Base-by-base conservation (phyloP, 1,140 invertebrate species). In the Hydropsyche tenuis region DNA sequence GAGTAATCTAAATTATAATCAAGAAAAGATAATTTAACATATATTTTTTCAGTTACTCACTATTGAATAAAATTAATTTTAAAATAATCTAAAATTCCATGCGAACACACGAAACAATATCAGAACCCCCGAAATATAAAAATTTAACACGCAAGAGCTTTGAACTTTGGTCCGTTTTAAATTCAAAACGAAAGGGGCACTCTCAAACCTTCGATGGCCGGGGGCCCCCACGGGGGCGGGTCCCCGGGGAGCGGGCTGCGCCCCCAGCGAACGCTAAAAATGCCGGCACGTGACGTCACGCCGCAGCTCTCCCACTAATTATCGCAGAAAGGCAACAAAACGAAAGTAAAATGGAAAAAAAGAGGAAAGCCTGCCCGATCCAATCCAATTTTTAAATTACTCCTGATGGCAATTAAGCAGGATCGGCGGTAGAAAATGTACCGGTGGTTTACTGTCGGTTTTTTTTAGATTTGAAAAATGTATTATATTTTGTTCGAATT, bases 121-220 rank as follows among this genome's bases (percentile, higher is more conserved):
- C 6, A 46, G 16, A 46, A 46, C 18, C 45, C 45, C 18, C 48
- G n/a, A 14, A n/a, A 27, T 25, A 27, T 63, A 23, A 63, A 63
- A 30, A 20, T 42, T 63, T 23, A 63, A 42, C 25, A 63, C 23
- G 16, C 23, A 7, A 25, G 45, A 53, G 62, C 74, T 60, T 66
- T 73, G 74, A 73, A 73, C 74, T 75, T 75, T 73, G 42, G 72
- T 45, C 43, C 71, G 72, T 73, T 76, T 76, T 73, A 73, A 76
- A 76, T 76, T 76, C 75, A 71, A 69, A 68, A 76, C 65, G 72
- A 73, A 76, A 71, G 45, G 48, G 48, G 30, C 30, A 3, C 30
- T 22, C 56, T n/a, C n/a, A n/a, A n/a, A n/a, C n/a, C n/a, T n/a
- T n/a, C n/a, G n/a, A n/a, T n/a, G n/a, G 56, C 22, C 20, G 46